phyloP scores from a whole-genome alignment of 2,888 invertebrate genomes.

The Andrena bucephala region DNA sequence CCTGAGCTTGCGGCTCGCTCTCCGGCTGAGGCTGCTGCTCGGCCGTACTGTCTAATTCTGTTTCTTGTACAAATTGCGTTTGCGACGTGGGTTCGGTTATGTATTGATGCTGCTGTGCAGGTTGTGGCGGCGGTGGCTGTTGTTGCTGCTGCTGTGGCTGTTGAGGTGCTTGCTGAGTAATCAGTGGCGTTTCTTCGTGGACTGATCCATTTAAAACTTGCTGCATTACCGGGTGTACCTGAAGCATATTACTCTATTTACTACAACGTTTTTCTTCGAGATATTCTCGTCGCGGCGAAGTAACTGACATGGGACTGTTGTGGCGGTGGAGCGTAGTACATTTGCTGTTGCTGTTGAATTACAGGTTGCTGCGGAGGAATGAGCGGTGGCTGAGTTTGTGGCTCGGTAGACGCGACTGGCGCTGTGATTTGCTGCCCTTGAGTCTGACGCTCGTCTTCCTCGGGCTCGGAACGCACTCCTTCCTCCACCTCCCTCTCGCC shows the following conservation, averaged over 20 bases:
- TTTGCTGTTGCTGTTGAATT: slow-evolving; percentile 76
- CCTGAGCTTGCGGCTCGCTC: slow-evolving; percentile 78
- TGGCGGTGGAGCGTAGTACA: slow-evolving; percentile 74
- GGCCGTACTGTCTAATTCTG: slow-evolving; percentile 74
- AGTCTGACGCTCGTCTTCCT: slow-evolving; percentile 87
- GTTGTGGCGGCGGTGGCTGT: slow-evolving; percentile 68
- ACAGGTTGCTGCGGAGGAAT: slow-evolving; percentile 76
- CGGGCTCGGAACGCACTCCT: slow-evolving; percentile 88
- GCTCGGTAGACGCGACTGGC: slow-evolving; percentile 74
- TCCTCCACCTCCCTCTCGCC: slow-evolving; percentile 87
- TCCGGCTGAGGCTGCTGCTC: slow-evolving; percentile 74
- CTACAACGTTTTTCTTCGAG: not conserved
- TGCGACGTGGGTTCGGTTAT: slow-evolving; percentile 76
- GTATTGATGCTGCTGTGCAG: slow-evolving; percentile 77
- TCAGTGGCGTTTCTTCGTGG: slow-evolving; percentile 82
- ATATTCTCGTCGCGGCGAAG: not conserved
- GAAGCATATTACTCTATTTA: slow-evolving; percentile 22
- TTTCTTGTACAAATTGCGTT: slow-evolving; percentile 82
- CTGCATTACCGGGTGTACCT: slow-evolving; percentile 82
- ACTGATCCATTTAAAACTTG: slow-evolving; percentile 83
- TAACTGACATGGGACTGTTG: slow-evolving; percentile 76
- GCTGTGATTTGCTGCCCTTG: slow-evolving; percentile 76
- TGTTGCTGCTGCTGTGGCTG: slow-evolving; percentile 74
- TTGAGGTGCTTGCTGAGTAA: slow-evolving; percentile 78
- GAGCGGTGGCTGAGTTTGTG: slow-evolving; percentile 73